Evolutionary conservation across 2,113 vertebrate species (phyloP), one percentile per base, ranked within the genome.

Genomic region (Anarrhichthys ocellatus): DNA sequence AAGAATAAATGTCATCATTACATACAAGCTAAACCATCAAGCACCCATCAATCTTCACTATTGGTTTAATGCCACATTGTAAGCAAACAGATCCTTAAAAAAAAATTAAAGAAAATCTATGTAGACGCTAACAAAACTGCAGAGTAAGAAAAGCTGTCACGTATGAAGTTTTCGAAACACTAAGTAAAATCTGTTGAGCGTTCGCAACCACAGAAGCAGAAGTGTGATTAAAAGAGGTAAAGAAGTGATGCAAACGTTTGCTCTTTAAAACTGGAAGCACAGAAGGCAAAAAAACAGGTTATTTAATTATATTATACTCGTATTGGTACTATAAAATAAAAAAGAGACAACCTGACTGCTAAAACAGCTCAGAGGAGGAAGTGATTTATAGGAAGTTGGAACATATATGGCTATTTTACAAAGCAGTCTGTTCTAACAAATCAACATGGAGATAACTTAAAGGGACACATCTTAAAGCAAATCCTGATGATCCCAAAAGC

Each of bases 221-320:
- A 94, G 90, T 92, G 82, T 9, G 29, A 89, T 7, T 18, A 5
- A 69, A 81, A 71, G 54, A 82, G 67, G 76, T 83, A 87, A 69
- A 50, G 13, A 2, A 14, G 4, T 15, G 14, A 65, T 29, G 34
- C 11, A 11, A 58, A 1, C 0, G 0, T 76, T 75, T 67, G 50
- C 17, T 4, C 34, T 65, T n/a, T 13, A 36, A 42, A 8, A 24
- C n/a, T 36, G 29, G 58, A n/a, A 50, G 2, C 6, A 70, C 11
- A 44, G 20, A 40, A 62, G 18, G 34, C 34, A 34, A 5, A 2
- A 6, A 9, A 29, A 27, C 8, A 64, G 44, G 6, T 22, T 69
- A 34, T 61, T 6, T 6, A 34, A 63, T 63, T 34, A 36, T 48
- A 2, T 58, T 1, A 54, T 56, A 64, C 6, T 17, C 7, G 29